Evolutionary conservation across 2,888 invertebrate species (phyloP), one percentile per base, ranked within the genome.

Genomic region (Argyresthia albistria): DNA sequence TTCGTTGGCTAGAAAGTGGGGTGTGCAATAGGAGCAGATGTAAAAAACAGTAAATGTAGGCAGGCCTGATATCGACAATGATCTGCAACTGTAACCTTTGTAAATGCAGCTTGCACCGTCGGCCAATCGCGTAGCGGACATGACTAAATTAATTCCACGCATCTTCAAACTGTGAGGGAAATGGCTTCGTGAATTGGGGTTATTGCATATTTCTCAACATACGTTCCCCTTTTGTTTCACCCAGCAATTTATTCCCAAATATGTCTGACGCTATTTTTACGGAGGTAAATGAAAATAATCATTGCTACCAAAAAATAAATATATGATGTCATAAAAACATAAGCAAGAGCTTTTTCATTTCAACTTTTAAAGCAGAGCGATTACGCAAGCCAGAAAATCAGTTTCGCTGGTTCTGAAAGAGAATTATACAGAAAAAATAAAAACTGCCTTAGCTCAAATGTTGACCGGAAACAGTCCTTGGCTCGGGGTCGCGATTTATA

Each of bases 401-500:
- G 25, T 25, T 25, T 25, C 25, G 6, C 25, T 6, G 25, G 2
- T 4, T 25, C 25, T 25, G 25, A 25, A 25, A 25, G 25, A 25
- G 25, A 25, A 25, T 25, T 25, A 25, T 25, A 25, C 25, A 25
- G 25, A 25, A 25, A n/a, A 25, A 25, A 25, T 25, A 25, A 2
- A 25, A 25, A 51, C n/a, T 43, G 39, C 35, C 37, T 37, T 10
- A 25, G 35, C 12, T 16, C 25, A n/a, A 48, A 43, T 12, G 53
- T 59, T 62, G 64, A 67, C 68, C 83, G 84, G 86, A 84, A 82
- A 78, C 75, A 68, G 73, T 6, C 25, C 25, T 25, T 4, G 25
- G 25, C 25, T 25, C 6, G 70, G 80, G 81, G 79, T 84, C 80
- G 86, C 86, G 80, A 87, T 87, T 87, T 87, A 87, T 84, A 76